These are phyloP conservation scores for Ditylenchus weischeri DNA, from an alignment of 2,888 invertebrate genomes.

Conservation along the genomic window DNA sequence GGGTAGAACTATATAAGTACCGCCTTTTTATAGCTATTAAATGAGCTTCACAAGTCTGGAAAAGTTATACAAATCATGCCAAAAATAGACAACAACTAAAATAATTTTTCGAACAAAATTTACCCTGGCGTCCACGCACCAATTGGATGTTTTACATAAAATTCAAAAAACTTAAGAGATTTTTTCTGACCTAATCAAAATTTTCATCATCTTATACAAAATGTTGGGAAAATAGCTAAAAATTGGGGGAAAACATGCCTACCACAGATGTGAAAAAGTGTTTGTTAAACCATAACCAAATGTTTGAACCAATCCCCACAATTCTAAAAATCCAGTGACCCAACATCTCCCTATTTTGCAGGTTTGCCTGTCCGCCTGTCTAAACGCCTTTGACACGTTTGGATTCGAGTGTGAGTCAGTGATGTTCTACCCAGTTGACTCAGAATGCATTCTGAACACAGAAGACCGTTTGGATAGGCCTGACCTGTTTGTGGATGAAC, in stretches of 20 bases:
- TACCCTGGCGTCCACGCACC: no score
- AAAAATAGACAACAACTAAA: not conserved
- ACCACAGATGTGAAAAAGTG: not conserved
- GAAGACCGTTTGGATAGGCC: constrained; percentile 57
- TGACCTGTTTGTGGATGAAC: constrained; percentile 57
- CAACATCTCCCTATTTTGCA: constrained; percentile 13
- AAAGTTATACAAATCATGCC: not conserved
- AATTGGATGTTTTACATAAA: no score
- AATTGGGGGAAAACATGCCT: not conserved
- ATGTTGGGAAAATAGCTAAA: not conserved
- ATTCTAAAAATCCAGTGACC: no score
- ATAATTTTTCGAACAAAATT: no score
- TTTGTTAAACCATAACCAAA: not conserved
- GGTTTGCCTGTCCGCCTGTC: constrained; percentile 53
- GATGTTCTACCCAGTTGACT: constrained; percentile 58
- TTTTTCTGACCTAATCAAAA: not conserved
- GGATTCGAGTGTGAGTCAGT: constrained; percentile 59
- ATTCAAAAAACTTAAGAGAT: no score
- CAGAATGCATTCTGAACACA: constrained; percentile 58
- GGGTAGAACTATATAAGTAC: no score
- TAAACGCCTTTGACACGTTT: constrained; percentile 55
- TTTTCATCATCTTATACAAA: not conserved
- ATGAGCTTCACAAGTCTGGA: no score
- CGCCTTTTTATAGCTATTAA: no score
- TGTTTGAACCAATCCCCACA: not conserved